Evolutionary conservation across 2,888 invertebrate species (phyloP).

Genomic region (Pachymerium ferrugineum): DNA sequence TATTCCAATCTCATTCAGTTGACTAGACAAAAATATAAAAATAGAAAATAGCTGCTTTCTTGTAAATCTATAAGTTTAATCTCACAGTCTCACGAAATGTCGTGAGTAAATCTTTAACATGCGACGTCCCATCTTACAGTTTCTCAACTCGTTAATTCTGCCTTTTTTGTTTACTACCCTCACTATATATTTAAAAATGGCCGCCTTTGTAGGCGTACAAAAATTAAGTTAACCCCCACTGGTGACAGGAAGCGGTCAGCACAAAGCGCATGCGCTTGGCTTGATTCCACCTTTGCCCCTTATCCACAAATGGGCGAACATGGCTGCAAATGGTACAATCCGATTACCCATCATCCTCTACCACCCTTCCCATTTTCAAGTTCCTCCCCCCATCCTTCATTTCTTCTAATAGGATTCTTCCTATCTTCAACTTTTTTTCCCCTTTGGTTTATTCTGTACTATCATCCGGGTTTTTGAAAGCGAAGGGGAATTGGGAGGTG

Average conservation of each 20-base stretch:
- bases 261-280: conserved; percentile 18
- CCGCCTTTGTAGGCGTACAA: no score
- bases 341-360: conserved; percentile 5
- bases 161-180: no score
- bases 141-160: no score
- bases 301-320: conserved; percentile 21
- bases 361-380: background rate
- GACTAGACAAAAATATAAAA: no score
- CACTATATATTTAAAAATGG: no score
- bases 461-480: background rate
- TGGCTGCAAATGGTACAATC: conserved; percentile 21
- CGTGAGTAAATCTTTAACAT: no score
- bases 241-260: conserved; percentile 9
- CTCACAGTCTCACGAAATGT: no score
- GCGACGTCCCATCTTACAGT: no score
- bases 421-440: background rate
- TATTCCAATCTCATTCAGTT: no score
- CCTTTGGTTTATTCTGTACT: background rate
- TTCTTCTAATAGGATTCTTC: background rate
- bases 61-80: no score
- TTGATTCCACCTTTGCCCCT: conserved; percentile 18
- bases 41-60: no score
- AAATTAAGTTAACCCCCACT: conserved; percentile 16
- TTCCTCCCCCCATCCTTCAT: background rate
- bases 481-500: background rate